A percentile compares a stretch with the other conserved stretches of the same genome.
Conservation (phyloP, 2,113 vertebrate genomes). For the Shinisaurus crocodilurus region DNA sequence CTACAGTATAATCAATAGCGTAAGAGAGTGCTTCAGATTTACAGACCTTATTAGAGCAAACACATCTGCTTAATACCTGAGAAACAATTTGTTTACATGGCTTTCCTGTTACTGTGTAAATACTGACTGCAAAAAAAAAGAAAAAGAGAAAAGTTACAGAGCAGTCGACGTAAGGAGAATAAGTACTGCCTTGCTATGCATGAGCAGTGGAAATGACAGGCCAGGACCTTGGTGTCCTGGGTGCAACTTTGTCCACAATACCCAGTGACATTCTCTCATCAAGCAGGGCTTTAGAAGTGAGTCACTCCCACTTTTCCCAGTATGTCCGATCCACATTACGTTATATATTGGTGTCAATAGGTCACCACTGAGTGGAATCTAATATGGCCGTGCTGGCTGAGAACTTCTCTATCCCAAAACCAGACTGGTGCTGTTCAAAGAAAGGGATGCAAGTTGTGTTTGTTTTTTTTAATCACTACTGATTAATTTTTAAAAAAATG, state of each 20-base stretch:
- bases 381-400: not conserved
- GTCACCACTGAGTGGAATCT: not conserved
- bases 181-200: too few species aligned
- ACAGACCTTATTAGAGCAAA: not conserved
- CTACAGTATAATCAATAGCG: not conserved
- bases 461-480: not conserved
- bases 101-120: not conserved
- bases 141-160: not conserved
- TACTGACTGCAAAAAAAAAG: not conserved
- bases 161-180: not conserved
- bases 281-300: not conserved
- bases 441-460: not conserved
- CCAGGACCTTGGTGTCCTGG: not conserved
- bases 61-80: slow-evolving; percentile 10
- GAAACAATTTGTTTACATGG: not conserved
- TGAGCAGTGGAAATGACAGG: not conserved
- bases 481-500: too few species aligned
- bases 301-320: not conserved
- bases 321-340: not conserved
- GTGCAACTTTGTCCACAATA: not conserved
- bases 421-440: not conserved
- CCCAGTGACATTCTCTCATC: not conserved
- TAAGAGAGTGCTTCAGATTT: not conserved
- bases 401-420: not conserved
- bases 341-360: too few species aligned